Percentiles rank a stretch among this genome's conserved stretches.
Evolutionary conservation across 2,113 vertebrate genomes (phyloP).

Genomic region (Ceyx margarethae): DNA sequence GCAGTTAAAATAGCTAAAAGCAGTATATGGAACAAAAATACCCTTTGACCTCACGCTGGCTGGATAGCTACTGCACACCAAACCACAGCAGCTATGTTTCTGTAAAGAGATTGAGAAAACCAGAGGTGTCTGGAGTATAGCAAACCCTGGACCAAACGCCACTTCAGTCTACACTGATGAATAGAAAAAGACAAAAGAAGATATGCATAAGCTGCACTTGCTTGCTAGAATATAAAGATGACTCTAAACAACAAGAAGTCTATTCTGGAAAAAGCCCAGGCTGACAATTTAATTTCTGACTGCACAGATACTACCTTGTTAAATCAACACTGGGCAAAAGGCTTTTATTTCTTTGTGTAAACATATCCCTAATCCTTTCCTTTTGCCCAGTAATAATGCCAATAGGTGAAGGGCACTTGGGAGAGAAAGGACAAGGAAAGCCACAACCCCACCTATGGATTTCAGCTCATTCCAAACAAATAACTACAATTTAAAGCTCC

Average conservation of each 20-base stretch:
- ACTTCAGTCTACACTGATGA: background rate
- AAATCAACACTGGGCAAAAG: constrained; percentile 35
- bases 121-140: background rate
- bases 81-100: background rate
- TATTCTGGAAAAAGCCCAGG: constrained; percentile 25
- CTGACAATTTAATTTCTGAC: constrained; percentile 47
- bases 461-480: background rate
- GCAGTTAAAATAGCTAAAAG: background rate
- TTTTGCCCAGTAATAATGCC: constrained; percentile 9
- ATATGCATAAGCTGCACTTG: background rate
- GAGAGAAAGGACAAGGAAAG: background rate
- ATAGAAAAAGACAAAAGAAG: background rate
- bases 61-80: background rate
- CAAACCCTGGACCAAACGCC: background rate
- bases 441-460: background rate
- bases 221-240: background rate
- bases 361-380: background rate
- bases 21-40: background rate
- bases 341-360: constrained; percentile 6
- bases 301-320: constrained; percentile 40
- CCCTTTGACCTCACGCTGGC: rapidly evolving
- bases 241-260: constrained; percentile 10
- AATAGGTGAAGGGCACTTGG: constrained; percentile 37
- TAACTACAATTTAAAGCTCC: background rate
- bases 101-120: background rate